Base-by-base conservation (phyloP, 2,797 vertebrate species). In the Schizopygopsis malacanthus region DNA sequence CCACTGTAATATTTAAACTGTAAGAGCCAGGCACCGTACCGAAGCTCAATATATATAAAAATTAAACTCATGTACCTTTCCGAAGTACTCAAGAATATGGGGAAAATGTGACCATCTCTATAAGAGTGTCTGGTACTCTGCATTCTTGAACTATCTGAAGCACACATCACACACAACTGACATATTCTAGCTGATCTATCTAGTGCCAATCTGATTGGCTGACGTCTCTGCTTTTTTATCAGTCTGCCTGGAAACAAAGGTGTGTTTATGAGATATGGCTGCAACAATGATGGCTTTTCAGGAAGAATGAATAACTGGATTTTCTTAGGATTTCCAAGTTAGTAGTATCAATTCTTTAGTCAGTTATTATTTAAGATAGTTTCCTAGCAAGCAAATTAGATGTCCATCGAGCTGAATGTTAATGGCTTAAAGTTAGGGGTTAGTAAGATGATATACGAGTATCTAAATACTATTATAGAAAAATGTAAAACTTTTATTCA, bases 121-220 rank as follows among this genome's bases (percentile, higher is more conserved):
- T 41, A 4, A 16, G 16, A 28, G 50, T 6, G 0, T 61, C n/a
- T 59, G 52, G n/a, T 33, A 25, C 43, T 82, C 43, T 15, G 7
- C 25, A 11, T 83, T 73, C 37, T 41, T 78, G 37, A 37, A 78
- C 37, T 18, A 15, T n/a, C 52, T n/a, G 50, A 78, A 59, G 75
- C 52, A 59, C 22, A 59, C 65, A 25, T 12, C 37, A 41, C 12
- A 41, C 37, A 59, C 9, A 59, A 41, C 52, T 16, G 33, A 6
- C 33, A 41, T 56, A 22, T 77, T 41, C 52, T n/a, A 7, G 75
- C 52, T 59, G 20, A 41, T 39, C 37, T n/a, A 41, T 59, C 75
- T 59, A 56, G 20, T 41, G 75, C 12, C 75, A 78, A 78, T 41
- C 75, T 78, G 20, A 59, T 56, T 56, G 75, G 75, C 75, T 77